A percentile compares a stretch with the other conserved stretches of the same genome.
These are phyloP conservation scores for Ips nitidus DNA, from an alignment of 1,140 invertebrate genomes.

Conservation along the genomic window DNA sequence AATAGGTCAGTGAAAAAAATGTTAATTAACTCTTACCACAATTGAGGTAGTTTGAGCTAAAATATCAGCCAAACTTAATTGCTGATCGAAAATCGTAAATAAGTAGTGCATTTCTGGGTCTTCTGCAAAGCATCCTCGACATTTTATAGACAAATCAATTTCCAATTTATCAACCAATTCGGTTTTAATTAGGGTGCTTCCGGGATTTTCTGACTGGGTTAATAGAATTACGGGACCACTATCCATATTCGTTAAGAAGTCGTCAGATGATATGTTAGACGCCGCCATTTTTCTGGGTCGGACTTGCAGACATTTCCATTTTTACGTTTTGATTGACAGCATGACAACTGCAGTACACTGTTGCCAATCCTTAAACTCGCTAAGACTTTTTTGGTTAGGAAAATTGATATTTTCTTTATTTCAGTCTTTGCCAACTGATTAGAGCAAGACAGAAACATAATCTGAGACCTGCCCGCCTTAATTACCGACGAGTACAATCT, in stretches of 20 bases:
- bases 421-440: no score
- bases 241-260: slow-evolving; percentile 19
- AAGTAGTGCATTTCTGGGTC: slow-evolving; percentile 32
- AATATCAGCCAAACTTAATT: slow-evolving; percentile 33
- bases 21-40: slow-evolving; percentile 2
- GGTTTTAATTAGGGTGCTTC: slow-evolving; percentile 5
- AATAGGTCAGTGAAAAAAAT: not conserved
- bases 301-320: slow-evolving; percentile 24
- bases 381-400: no score
- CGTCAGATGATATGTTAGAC: slow-evolving; percentile 26
- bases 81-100: slow-evolving; percentile 20
- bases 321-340: not conserved
- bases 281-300: slow-evolving; percentile 30
- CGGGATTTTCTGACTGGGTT: not conserved
- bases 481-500: no score
- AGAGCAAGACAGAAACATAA: no score
- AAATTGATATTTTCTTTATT: no score
- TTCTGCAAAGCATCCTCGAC: slow-evolving; percentile 26
- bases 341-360: no score
- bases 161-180: slow-evolving; percentile 14
- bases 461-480: no score
- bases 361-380: no score
- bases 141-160: slow-evolving; percentile 26
- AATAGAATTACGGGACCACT: not conserved
- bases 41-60: slow-evolving; percentile 15